Conservation (phyloP, 2,113 vertebrate species). For the Chaenocephalus aceratus region DNA sequence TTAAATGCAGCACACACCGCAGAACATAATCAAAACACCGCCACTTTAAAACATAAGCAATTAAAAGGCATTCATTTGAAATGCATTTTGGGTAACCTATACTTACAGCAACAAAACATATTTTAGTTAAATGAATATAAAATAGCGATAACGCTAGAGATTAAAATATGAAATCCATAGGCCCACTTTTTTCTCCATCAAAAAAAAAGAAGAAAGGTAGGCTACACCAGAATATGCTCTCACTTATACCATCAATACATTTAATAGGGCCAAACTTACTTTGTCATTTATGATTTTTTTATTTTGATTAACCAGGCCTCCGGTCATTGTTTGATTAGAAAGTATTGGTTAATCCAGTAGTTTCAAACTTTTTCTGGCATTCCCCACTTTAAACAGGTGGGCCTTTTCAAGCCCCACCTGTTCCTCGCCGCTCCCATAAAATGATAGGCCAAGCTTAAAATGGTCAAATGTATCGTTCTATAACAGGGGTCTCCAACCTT, state of each 20-base stretch:
- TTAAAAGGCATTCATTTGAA: not conserved
- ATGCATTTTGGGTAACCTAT: not conserved
- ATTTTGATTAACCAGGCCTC: not conserved
- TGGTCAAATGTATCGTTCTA: no score
- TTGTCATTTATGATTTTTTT: not conserved
- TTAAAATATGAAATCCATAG: not conserved
- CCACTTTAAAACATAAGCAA: not conserved
- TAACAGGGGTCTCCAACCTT: no score
- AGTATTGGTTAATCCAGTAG: not conserved
- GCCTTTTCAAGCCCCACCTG: no score
- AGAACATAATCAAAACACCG: not conserved
- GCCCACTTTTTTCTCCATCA: not conserved
- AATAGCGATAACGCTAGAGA: not conserved
- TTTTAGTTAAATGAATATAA: not conserved
- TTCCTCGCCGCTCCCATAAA: no score
- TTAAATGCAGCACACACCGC: not conserved
- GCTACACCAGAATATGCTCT: no score
- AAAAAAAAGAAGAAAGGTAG: no score
- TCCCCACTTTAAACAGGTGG: no score
- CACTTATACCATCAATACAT: not conserved
- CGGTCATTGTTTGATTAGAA: not conserved
- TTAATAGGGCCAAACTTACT: not conserved
- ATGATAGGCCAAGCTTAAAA: no score
- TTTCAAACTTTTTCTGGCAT: no score
- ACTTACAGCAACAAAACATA: not conserved